phyloP scores from a whole-genome alignment of 1,140 invertebrate genomes.

The Bathynomus jamesi region DNA sequence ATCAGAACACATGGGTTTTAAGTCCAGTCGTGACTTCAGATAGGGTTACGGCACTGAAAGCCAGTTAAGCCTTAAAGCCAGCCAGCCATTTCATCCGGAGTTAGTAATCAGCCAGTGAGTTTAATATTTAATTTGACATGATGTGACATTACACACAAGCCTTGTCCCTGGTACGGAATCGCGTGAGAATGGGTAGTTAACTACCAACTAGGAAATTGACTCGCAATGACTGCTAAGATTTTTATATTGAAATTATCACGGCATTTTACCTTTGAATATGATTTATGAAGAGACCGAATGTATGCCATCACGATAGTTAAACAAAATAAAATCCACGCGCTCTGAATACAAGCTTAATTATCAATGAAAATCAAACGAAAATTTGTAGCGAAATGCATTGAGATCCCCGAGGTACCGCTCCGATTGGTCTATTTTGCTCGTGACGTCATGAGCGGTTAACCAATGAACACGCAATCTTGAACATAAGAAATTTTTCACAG shows the following conservation, averaged over 20 bases:
- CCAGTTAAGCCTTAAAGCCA: neutral
- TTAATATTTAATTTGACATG: constrained; percentile 2
- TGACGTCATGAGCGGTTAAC: neutral
- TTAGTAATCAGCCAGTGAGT: neutral
- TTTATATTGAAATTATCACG: constrained; percentile 1
- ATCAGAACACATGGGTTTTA: neutral
- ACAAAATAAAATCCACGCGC: neutral
- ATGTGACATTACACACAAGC: neutral
- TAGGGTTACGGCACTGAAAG: neutral
- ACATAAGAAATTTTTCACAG: too few relatives aligned
- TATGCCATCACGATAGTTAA: neutral
- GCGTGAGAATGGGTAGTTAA: neutral
- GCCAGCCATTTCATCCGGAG: neutral
- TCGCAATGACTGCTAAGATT: neutral
- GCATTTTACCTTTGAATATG: neutral
- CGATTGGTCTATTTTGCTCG: neutral
- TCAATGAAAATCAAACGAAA: neutral
- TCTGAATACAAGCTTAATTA: neutral
- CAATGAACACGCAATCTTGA: too few relatives aligned
- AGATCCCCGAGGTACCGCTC: neutral
- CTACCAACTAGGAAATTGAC: neutral
- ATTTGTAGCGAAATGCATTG: neutral
- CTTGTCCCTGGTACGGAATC: neutral
- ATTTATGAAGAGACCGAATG: neutral
- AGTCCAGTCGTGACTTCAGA: neutral